Conservation (phyloP, 2,797 vertebrate genomes). For the Eurystomus glaucurus region DNA sequence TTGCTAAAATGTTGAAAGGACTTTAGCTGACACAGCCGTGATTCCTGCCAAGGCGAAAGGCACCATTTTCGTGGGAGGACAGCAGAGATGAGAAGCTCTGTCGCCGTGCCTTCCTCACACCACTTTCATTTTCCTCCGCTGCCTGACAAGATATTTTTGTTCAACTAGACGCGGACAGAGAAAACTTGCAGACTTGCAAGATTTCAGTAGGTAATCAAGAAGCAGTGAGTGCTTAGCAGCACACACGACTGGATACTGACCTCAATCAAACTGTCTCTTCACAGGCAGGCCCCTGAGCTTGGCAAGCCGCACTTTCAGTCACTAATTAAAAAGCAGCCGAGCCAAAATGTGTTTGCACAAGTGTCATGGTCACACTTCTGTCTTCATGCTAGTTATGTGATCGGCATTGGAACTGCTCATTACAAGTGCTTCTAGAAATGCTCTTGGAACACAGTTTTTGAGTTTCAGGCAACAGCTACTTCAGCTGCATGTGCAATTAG, state of each 20-base stretch:
- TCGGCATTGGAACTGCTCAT: not conserved
- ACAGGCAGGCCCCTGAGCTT: not conserved
- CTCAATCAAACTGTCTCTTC: not conserved
- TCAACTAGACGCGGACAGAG: rapidly evolving
- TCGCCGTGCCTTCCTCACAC: rapidly evolving
- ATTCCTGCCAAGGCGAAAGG: not conserved
- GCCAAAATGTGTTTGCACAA: not conserved
- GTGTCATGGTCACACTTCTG: constrained; percentile 7
- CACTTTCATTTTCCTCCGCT: not conserved
- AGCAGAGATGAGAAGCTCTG: not conserved
- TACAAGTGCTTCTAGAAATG: not conserved
- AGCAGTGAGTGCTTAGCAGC: not conserved
- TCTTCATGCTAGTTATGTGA: not conserved
- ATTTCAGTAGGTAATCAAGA: not conserved
- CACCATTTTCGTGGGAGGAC: not conserved
- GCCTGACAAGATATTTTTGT: not conserved
- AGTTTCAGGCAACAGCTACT: not conserved
- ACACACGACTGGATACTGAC: not conserved
- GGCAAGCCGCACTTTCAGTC: not conserved
- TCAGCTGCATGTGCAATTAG: not conserved
- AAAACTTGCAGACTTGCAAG: not conserved
- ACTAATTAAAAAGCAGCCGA: not conserved
- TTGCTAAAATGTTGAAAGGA: not conserved
- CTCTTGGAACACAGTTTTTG: not conserved
- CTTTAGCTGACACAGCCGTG: not conserved